These are phyloP conservation scores for Ophthalmolycus amberensis DNA, from an alignment of 2,113 vertebrate genomes.

Conservation along the genomic window DNA sequence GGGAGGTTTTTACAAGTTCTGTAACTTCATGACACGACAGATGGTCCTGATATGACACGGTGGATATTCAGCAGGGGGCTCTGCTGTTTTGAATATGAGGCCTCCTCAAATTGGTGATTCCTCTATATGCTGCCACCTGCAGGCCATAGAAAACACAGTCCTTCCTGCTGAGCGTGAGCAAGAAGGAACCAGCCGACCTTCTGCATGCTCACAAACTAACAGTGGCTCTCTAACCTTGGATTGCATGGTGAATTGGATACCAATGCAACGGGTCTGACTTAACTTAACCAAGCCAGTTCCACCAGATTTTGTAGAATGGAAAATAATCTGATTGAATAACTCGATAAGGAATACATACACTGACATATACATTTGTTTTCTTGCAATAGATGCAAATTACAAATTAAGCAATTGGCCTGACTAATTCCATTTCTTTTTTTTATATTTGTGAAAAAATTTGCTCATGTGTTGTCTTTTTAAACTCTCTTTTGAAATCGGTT, in stretches of 20 bases:
- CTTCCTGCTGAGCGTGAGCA: neutral
- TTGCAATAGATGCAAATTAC: neutral
- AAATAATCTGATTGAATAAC: neutral
- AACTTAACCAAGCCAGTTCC: neutral
- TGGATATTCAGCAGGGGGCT: constrained; percentile 43
- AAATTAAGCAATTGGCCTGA: neutral
- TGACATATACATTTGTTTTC: neutral
- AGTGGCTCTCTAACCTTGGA: neutral
- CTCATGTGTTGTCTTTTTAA: constrained; percentile 1
- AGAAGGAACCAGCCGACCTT: neutral
- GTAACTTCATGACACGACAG: constrained; percentile 17
- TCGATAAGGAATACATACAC: neutral
- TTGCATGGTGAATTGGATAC: neutral
- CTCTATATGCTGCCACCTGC: constrained; percentile 71
- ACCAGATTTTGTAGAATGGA: neutral
- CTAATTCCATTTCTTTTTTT: neutral
- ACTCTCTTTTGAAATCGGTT: neutral
- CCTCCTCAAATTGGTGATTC: constrained; percentile 47
- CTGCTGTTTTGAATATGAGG: constrained; percentile 63
- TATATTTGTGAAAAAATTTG: neutral
- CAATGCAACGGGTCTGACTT: neutral
- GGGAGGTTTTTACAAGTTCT: neutral
- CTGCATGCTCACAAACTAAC: neutral
- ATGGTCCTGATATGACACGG: constrained; percentile 6
- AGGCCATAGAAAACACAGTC: constrained; percentile 44